Evolutionary conservation across 1,140 invertebrate species (phyloP).

Genomic region (Aplysia californica): DNA sequence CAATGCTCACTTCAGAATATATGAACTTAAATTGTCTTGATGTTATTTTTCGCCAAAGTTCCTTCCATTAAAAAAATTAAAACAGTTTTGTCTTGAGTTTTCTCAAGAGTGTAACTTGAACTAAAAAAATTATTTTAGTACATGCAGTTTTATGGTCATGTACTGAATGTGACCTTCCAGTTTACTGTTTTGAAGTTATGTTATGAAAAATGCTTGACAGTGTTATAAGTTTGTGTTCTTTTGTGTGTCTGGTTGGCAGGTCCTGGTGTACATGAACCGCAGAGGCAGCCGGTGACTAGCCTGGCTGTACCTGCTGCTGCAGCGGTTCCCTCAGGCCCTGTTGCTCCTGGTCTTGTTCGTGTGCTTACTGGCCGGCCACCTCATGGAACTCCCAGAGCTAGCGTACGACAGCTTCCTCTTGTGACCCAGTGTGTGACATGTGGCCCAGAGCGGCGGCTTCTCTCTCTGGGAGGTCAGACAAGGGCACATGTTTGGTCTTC

Average conservation of each 20-base stretch:
- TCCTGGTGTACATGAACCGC: constrained; percentile 5
- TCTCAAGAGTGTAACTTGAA: not conserved
- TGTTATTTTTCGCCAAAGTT: too few relatives aligned
- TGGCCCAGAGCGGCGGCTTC: constrained; percentile 24
- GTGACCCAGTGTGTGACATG: not conserved
- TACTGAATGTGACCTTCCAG: not conserved
- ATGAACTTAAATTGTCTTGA: too few relatives aligned
- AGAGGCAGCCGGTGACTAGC: constrained; percentile 39
- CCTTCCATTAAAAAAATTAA: not conserved
- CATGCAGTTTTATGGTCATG: too few relatives aligned
- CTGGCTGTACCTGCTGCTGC: constrained; percentile 19
- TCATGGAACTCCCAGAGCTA: not conserved
- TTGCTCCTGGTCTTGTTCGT: constrained; percentile 17
- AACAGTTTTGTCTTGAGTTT: too few relatives aligned
- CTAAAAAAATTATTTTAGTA: not conserved
- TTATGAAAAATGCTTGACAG: not conserved
- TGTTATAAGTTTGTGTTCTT: not conserved
- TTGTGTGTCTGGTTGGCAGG: not conserved
- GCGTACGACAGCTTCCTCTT: not conserved
- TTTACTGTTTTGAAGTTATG: not conserved
- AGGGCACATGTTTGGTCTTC: too few relatives aligned
- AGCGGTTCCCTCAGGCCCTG: constrained; percentile 10
- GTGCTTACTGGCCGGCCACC: not conserved
- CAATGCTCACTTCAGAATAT: too few relatives aligned
- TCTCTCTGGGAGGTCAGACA: constrained; percentile 34